These are phyloP conservation scores for Carcinoscorpius rotundicauda DNA, from an alignment of 1,140 invertebrate genomes.

Conservation along the genomic window DNA sequence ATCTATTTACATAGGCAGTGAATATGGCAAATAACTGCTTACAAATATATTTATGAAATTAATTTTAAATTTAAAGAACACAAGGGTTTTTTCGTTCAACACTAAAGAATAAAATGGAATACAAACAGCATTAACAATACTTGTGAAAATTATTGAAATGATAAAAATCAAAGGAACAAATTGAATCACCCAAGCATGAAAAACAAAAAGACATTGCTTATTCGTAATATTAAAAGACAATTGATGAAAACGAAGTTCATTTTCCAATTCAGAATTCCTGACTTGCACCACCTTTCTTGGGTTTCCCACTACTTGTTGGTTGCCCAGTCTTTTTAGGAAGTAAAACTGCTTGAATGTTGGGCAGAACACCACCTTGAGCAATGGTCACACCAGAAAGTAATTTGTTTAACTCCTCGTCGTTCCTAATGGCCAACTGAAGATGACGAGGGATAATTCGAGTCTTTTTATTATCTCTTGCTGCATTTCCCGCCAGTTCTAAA, in stretches of 20 bases:
- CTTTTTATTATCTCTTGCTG: slow-evolving; percentile 51
- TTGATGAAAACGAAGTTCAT: neutral
- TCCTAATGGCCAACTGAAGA: slow-evolving; percentile 64
- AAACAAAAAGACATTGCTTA: too few species aligned
- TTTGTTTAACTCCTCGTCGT: slow-evolving; percentile 73
- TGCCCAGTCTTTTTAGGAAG: slow-evolving; percentile 49
- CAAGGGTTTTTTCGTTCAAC: too few species aligned
- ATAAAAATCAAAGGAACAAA: too few species aligned
- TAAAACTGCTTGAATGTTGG: slow-evolving; percentile 59
- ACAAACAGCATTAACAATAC: too few species aligned
- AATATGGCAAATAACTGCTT: too few species aligned
- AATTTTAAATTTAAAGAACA: too few species aligned
- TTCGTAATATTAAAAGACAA: too few species aligned
- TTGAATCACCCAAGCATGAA: too few species aligned
- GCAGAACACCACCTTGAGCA: slow-evolving; percentile 68
- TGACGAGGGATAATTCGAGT: slow-evolving; percentile 66
- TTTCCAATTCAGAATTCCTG: neutral
- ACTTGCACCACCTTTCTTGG: neutral
- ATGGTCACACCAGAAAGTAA: slow-evolving; percentile 67
- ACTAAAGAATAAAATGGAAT: too few species aligned
- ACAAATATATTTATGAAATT: too few species aligned
- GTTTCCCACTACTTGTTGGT: neutral
- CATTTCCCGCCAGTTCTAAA: slow-evolving; percentile 52
- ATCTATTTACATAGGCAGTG: too few species aligned
- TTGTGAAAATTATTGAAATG: too few species aligned